Base-by-base conservation (phyloP, 2,888 invertebrate species). In the Auanema freiburgensis region DNA sequence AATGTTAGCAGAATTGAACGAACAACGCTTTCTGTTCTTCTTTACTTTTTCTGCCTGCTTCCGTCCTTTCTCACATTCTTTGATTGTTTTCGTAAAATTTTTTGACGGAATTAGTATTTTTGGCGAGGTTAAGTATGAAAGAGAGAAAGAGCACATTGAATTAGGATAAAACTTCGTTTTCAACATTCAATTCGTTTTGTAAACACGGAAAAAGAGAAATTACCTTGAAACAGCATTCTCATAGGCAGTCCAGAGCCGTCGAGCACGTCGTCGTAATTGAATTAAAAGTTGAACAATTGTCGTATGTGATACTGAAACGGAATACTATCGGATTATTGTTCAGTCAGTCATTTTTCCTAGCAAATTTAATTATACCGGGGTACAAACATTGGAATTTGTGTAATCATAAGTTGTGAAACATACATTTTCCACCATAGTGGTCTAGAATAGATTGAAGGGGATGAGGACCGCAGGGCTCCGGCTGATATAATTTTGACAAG, bases 211-310 rank as follows among this genome's bases (percentile, higher is more conserved):
- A 52, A 52, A 14, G n/a, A 24, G 12, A 6, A 54, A 50, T 33
- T 40, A 62, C 62, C 57, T 62, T 24, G 18, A 49, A 21, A 62
- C 50, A n/a, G 62, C 57, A n/a, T 62, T 40, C 41, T 62, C 62
- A 43, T 62, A 62, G 14, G 62, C 62, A 21, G 16, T 57, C 62
- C 62, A 62, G 14, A 62, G 33, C 24, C 51, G 16, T 10, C 51
- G 41, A 14, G 62, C 62, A 18, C 49, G 43, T 42, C 23, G 44
- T 42, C 57, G 51, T n/a, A 62, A 51, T 11, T 49, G 33, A 21
- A 50, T 23, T 43, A 62, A 57, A 14, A 62, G 18, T 21, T 50
- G 16, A 1, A 62, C 62, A 16, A 62, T 52, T 14, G 23, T 56
- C 6, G 51, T 51, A 24, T 62, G 62, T 21, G 49, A 49, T 44